phyloP scores from a whole-genome alignment of 2,113 vertebrate species.

The Pelvicachromis taeniatus region DNA sequence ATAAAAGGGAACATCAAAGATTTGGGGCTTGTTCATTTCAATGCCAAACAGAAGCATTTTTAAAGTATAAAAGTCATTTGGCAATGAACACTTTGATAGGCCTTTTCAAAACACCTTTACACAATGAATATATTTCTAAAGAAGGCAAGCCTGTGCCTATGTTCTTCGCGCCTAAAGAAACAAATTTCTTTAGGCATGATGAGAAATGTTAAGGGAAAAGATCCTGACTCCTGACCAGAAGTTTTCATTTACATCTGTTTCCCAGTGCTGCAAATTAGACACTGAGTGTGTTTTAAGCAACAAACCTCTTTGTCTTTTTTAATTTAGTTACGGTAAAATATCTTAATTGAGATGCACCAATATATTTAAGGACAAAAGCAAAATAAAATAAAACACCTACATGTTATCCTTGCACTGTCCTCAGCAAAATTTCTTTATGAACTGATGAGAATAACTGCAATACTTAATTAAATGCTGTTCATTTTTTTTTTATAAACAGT shows the following conservation, averaged over 20 bases:
- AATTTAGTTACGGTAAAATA: not conserved
- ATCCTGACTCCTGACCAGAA: not conserved
- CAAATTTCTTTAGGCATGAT: not conserved
- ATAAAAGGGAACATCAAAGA: not conserved
- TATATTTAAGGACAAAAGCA: not conserved
- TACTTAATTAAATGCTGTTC: not conserved
- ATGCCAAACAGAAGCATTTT: not conserved
- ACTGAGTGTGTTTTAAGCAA: not conserved
- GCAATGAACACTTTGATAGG: not conserved
- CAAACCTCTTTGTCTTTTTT: not conserved
- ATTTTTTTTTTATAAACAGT: not conserved
- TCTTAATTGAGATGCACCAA: not conserved
- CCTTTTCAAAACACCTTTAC: constrained; percentile 11
- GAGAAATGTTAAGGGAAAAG: not conserved
- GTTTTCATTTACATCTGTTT: not conserved
- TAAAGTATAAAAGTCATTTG: not conserved
- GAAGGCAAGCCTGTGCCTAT: not conserved
- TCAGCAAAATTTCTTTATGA: not conserved
- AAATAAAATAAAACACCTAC: not conserved
- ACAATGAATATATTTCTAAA: not conserved
- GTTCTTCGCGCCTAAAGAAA: not conserved
- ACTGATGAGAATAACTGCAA: not conserved
- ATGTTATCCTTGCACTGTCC: not conserved
- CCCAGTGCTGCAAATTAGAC: not conserved
- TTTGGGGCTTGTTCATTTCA: not conserved